phyloP scores from a whole-genome alignment of 2,888 invertebrate genomes.

The Monochamus alternatus region DNA sequence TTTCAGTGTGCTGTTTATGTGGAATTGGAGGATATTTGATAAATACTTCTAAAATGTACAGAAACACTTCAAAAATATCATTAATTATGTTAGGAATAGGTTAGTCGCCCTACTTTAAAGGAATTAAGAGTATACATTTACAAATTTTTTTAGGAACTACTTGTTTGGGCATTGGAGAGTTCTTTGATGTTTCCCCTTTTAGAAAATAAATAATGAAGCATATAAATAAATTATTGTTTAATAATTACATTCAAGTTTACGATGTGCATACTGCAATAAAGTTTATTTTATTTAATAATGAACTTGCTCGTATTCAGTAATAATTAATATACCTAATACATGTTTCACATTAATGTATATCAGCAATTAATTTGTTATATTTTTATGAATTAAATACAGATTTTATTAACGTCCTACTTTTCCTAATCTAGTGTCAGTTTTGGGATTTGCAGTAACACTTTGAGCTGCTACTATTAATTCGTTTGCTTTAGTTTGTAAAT shows the following conservation, averaged over 20 bases:
- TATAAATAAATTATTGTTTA: slow-evolving; percentile 11
- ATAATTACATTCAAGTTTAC: not conserved
- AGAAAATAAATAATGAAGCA: slow-evolving; percentile 44
- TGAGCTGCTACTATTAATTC: slow-evolving; percentile 95
- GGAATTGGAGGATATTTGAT: slow-evolving; percentile 67
- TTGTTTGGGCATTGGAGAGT: slow-evolving; percentile 65
- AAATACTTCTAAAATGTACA: slow-evolving; percentile 58
- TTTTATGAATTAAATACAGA: not conserved
- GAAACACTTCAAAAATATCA: slow-evolving; percentile 57
- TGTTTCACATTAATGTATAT: not conserved
- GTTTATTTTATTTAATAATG: too few species aligned
- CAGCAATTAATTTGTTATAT: not conserved
- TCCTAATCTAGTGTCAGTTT: slow-evolving; percentile 95
- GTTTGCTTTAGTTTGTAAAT: slow-evolving; percentile 94
- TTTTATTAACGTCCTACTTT: slow-evolving; percentile 83
- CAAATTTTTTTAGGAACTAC: slow-evolving; percentile 60
- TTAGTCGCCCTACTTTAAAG: slow-evolving; percentile 40
- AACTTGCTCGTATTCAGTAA: too few species aligned
- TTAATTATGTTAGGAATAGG: slow-evolving; percentile 63
- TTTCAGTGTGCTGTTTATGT: slow-evolving; percentile 62
- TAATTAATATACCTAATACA: too few species aligned
- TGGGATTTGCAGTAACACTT: slow-evolving; percentile 94
- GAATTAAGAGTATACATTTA: not conserved
- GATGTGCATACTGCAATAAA: too few species aligned
- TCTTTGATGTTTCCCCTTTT: slow-evolving; percentile 65